Base-by-base conservation (phyloP, 2,888 invertebrate species). In the Chrysolina oricalcia region DNA sequence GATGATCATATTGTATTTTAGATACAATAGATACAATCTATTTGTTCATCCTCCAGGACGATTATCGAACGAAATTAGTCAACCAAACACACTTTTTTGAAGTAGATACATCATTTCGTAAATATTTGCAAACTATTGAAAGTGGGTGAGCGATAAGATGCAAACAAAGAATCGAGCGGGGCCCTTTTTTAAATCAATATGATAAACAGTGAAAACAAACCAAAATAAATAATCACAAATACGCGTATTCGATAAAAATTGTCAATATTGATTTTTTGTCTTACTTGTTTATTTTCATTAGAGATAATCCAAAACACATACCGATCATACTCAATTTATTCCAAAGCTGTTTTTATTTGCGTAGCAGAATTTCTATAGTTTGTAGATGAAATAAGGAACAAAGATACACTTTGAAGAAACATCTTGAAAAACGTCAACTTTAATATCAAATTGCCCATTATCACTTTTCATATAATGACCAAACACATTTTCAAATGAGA, bases 221-320 rank as follows among this genome's bases (percentile, higher is more conserved):
- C 17, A 17, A 48, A 48, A 46, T 46, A 46, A 46, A 46, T 46
- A 46, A n/a, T 15, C 13, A 46, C n/a, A 46, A 48, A 10, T 17
- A 17, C 11, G 17, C 0, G 10, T 10, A 10, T 48, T 48, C 10
- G 53, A 53, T 53, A 53, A 53, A 48, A 21, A 53, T 13, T 53
- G 13, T 53, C 21, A 53, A 53, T 53, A 53, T 53, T 53, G 53
- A 53, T 53, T 53, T 21, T 53, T 53, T 53, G 17, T 48, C 48
- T 48, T 9, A 48, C 10, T 17, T 48, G 48, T 48, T 17, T 48
- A 17, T 48, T 48, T 48, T 48, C 48, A 48, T 48, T 48, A n/a
- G 48, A 15, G 48, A 48, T 48, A n/a, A 48, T n/a, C 48, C 48
- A 48, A 48, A 48, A 48, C 17, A 48, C 15, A 48, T 17, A 48